Conservation (phyloP, 2,888 invertebrate genomes). For the Anagyrus pseudococci region DNA sequence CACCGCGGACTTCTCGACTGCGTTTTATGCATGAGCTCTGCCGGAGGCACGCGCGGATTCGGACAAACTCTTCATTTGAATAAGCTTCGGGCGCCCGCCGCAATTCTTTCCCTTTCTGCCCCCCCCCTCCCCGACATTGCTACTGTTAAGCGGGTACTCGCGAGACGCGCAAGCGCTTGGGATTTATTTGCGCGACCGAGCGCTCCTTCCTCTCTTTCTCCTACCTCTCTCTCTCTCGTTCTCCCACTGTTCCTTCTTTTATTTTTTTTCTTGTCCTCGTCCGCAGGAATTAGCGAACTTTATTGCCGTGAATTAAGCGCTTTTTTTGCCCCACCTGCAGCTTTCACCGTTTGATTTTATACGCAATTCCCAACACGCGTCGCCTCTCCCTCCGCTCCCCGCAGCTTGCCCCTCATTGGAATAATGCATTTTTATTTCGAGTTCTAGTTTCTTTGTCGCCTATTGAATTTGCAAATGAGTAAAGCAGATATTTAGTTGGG, state of each 20-base stretch:
- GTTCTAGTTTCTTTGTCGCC: not conserved
- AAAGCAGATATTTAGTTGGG: too few relatives aligned
- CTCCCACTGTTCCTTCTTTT: too few relatives aligned
- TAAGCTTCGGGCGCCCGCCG: constrained; percentile 8
- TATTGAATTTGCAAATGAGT: too few relatives aligned
- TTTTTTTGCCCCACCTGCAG: too few relatives aligned
- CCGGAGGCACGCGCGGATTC: constrained; percentile 7
- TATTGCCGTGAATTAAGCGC: constrained; percentile 1
- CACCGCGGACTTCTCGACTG: not conserved
- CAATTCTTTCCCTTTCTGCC: not conserved
- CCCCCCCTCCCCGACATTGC: not conserved
- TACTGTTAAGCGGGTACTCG: not conserved
- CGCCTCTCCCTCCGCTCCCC: too few relatives aligned
- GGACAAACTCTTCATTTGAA: constrained; percentile 17
- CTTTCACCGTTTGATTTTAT: not conserved
- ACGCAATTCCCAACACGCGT: not conserved
- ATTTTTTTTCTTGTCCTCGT: not conserved
- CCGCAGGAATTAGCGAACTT: constrained; percentile 9
- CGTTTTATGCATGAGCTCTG: not conserved
- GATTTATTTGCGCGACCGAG: not conserved
- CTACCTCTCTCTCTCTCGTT: too few relatives aligned
- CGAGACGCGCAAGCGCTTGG: not conserved
- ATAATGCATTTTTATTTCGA: not conserved
- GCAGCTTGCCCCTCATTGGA: not conserved
- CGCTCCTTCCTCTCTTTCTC: not conserved